Conservation (phyloP, 2,797 vertebrate genomes). For the Acanthurus tractus region DNA sequence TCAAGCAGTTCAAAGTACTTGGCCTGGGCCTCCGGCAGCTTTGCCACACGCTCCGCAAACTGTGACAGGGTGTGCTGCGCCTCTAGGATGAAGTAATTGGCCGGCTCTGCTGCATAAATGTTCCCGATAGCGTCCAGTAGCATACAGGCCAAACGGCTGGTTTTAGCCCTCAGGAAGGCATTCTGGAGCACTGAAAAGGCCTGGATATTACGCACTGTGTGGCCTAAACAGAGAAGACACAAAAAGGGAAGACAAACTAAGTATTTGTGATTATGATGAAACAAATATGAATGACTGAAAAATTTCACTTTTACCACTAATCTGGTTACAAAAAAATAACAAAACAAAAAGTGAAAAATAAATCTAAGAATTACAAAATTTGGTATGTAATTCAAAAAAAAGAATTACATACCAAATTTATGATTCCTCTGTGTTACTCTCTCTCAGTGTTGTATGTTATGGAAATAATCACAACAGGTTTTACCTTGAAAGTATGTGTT, state of each 20-base stretch:
- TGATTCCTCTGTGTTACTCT: neutral
- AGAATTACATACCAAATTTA: neutral
- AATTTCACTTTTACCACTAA: too few species aligned
- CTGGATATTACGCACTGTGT: slow-evolving; percentile 96
- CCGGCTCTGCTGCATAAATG: slow-evolving; percentile 93
- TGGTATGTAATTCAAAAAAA: too few species aligned
- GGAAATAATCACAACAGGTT: neutral
- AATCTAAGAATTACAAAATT: too few species aligned
- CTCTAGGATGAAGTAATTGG: slow-evolving; percentile 98
- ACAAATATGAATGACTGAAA: neutral
- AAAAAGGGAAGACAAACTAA: neutral
- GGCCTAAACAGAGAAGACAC: slow-evolving; percentile 81
- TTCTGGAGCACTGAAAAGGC: slow-evolving; percentile 97
- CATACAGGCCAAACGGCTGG: slow-evolving; percentile 91
- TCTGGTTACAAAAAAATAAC: too few species aligned
- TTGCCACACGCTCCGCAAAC: slow-evolving; percentile 95
- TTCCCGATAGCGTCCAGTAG: slow-evolving; percentile 95
- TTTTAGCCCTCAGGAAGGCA: slow-evolving; percentile 95
- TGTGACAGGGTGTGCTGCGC: slow-evolving; percentile 96
- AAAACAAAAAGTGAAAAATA: too few species aligned
- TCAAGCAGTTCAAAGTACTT: slow-evolving; percentile 98
- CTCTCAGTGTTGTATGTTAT: neutral
- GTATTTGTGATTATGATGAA: neutral
- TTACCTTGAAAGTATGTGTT: neutral
- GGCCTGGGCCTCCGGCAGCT: slow-evolving; percentile 92